A percentile compares a stretch with the other conserved stretches of the same genome.
Evolutionary conservation across 2,888 invertebrate species (phyloP).

Genomic region (Augochlorella aurata): DNA sequence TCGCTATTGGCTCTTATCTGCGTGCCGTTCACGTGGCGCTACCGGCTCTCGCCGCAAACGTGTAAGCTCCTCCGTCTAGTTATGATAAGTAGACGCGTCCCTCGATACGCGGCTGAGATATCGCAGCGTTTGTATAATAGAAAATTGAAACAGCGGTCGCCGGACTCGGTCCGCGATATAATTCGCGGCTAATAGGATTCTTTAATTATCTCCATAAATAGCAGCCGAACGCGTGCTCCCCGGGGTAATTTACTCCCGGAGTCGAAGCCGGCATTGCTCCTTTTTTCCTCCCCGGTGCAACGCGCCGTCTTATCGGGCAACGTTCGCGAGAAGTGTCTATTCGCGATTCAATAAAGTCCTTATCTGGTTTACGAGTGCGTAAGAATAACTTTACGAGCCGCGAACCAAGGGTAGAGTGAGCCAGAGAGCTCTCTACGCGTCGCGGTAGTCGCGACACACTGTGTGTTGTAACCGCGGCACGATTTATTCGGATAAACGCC

Average conservation of each 20-base stretch:
- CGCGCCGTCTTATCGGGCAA: conserved; percentile 48
- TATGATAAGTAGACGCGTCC: not conserved
- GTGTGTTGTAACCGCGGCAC: conserved; percentile 10
- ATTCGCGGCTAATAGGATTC: not conserved
- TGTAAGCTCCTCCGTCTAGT: not conserved
- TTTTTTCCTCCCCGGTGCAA: not conserved
- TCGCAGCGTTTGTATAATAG: not conserved
- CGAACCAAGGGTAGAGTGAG: conserved; percentile 34
- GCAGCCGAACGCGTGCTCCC: not conserved
- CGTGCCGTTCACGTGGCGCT: too few species aligned
- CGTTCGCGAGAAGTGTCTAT: conserved; percentile 60
- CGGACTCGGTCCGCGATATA: not conserved
- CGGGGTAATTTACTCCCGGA: not conserved
- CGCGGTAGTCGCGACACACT: conserved; percentile 23
- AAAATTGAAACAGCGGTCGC: not conserved
- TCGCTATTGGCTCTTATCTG: too few species aligned
- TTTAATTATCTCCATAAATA: not conserved
- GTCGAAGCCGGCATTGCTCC: not conserved
- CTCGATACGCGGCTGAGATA: not conserved
- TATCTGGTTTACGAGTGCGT: conserved; percentile 66
- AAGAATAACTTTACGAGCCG: conserved; percentile 65
- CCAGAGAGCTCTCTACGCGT: conserved; percentile 12
- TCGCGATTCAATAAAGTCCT: conserved; percentile 65
- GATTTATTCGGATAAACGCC: conserved; percentile 49
- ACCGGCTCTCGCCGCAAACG: too few species aligned